Percentiles rank a stretch among this genome's conserved stretches.
Conservation (phyloP, 2,797 vertebrate species). For the Octomys mimax region DNA sequence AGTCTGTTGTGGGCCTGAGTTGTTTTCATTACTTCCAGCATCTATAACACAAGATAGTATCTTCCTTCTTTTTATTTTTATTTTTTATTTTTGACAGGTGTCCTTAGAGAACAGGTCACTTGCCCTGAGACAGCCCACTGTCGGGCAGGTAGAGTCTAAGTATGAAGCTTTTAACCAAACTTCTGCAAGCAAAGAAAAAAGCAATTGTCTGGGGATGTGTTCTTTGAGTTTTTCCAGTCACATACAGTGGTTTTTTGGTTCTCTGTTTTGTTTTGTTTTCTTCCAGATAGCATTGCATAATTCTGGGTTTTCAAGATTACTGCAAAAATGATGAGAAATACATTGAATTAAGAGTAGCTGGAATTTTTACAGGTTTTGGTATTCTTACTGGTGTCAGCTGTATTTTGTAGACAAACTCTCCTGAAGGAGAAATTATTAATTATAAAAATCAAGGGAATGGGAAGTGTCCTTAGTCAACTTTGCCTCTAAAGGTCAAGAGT, state of each 20-base stretch:
- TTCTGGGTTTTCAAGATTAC: background rate
- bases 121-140: background rate
- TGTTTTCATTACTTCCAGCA: background rate
- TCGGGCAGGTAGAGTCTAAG: background rate
- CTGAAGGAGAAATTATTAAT: background rate
- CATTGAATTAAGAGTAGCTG: background rate
- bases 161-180: background rate
- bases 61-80: background rate
- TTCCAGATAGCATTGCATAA: background rate
- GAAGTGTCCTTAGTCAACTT: background rate
- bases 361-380: background rate
- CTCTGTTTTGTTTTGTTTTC: background rate
- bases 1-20: background rate
- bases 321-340: background rate
- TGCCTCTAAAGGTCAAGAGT: background rate
- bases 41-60: background rate
- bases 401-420: background rate
- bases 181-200: background rate
- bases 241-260: background rate
- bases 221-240: background rate
- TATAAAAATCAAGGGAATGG: background rate
- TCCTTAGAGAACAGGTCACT: background rate
- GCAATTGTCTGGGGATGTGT: background rate
- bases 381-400: background rate
- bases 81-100: background rate